Conservation (phyloP, 2,888 invertebrate species). For the Exocentrus adspersus region DNA sequence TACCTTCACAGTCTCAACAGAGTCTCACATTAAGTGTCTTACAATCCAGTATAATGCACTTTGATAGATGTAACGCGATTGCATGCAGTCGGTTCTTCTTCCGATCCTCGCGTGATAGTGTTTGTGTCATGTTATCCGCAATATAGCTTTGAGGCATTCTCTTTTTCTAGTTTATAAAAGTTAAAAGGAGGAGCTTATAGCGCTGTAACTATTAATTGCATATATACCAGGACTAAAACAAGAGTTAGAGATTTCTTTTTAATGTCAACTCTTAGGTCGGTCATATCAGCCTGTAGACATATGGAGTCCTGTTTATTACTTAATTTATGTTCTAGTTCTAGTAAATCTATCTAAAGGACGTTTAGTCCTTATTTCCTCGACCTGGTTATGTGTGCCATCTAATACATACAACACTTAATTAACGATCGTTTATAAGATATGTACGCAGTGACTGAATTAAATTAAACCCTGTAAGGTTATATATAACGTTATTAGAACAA, state of each 20-base stretch:
- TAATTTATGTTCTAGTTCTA: background rate
- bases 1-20: too few species aligned
- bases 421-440: background rate
- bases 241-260: background rate
- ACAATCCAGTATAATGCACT: too few species aligned
- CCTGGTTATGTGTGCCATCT: background rate
- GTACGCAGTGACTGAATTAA: background rate
- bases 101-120: background rate
- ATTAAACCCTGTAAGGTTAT: constrained; percentile 1
- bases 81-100: background rate
- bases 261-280: too few species aligned
- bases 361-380: background rate
- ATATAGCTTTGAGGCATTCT: background rate
- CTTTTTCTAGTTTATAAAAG: background rate
- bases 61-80: too few species aligned
- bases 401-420: background rate
- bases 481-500: too few species aligned
- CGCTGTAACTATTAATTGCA: background rate
- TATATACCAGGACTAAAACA: background rate
- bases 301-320: background rate
- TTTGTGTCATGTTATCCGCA: background rate
- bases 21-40: too few species aligned
- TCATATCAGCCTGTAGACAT: too few species aligned
- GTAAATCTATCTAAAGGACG: background rate
- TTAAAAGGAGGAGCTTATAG: background rate